phyloP scores from a whole-genome alignment of 1,140 invertebrate species.

The Lamellibrachia luymesi region DNA sequence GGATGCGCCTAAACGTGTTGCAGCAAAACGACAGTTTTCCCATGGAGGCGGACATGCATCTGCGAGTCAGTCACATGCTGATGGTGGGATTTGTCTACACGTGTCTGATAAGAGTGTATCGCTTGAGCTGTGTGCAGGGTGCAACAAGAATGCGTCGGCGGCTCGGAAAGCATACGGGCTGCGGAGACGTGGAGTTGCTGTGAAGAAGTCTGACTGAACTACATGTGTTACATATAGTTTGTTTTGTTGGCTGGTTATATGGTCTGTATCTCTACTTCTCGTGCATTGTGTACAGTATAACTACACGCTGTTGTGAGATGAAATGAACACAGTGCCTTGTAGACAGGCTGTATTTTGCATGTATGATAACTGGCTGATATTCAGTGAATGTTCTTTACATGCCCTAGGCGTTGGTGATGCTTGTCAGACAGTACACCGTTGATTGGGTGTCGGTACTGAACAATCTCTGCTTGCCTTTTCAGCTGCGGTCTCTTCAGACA shows the following conservation, averaged over 20 bases:
- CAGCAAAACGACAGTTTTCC: background rate
- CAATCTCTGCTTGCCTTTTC: constrained; percentile 17
- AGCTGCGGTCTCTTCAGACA: background rate
- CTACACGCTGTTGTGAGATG: background rate
- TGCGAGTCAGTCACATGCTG: background rate
- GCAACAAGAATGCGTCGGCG: constrained; percentile 17
- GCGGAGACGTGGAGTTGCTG: background rate
- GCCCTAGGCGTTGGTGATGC: background rate
- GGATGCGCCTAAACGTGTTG: background rate
- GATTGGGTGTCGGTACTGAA: constrained; percentile 8
- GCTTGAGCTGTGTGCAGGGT: constrained; percentile 32
- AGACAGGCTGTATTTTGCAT: background rate
- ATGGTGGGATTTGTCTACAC: constrained; percentile 32
- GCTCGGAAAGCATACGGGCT: background rate
- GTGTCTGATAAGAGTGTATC: constrained; percentile 32
- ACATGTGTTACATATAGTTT: background rate
- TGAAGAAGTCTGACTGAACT: background rate
- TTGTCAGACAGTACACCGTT: background rate
- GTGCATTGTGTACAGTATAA: background rate
- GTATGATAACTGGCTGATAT: background rate
- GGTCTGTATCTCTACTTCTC: constrained; percentile 6
- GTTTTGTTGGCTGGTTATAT: background rate
- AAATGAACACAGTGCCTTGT: background rate
- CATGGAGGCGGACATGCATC: background rate
- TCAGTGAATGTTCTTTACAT: background rate